Conservation (phyloP, 1,140 invertebrate species). For the Brachionus calyciflorus region DNA sequence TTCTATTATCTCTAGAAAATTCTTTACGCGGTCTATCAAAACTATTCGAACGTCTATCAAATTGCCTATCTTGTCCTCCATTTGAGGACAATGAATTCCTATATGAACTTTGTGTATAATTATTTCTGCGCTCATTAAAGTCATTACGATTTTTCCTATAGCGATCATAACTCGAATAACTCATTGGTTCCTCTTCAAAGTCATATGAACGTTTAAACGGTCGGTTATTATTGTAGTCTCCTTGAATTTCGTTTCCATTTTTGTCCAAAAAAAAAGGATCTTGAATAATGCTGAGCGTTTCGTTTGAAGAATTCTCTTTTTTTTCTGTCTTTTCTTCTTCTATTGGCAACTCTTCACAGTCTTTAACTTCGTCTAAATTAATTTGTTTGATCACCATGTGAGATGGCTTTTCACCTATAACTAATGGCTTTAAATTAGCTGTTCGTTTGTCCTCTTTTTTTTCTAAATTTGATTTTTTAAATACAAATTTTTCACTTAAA, state of each 20-base stretch:
- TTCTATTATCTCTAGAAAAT: neutral
- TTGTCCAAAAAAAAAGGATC: slow-evolving; percentile 43
- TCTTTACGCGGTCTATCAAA: neutral
- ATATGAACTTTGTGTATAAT: neutral
- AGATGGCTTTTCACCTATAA: slow-evolving; percentile 12
- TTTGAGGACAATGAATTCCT: neutral
- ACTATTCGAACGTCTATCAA: too few relatives aligned
- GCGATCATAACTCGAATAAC: slow-evolving; percentile 36
- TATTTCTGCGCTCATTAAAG: neutral
- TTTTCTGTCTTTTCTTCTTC: neutral
- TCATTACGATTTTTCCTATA: neutral
- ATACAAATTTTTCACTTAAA: slow-evolving; percentile 1
- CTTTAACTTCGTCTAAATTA: slow-evolving; percentile 21
- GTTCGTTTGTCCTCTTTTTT: neutral
- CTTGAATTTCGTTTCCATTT: slow-evolving; percentile 45
- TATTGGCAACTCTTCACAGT: slow-evolving; percentile 11
- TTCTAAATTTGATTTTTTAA: slow-evolving; percentile 33
- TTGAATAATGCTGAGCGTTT: slow-evolving; percentile 5
- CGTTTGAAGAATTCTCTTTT: neutral
- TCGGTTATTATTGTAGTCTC: neutral
- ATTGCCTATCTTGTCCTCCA: too few relatives aligned
- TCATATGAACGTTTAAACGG: neutral
- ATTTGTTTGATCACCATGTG: slow-evolving; percentile 39
- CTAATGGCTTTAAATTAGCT: slow-evolving; percentile 20
- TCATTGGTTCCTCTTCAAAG: neutral